These are phyloP conservation scores for Suillia variegata DNA, from an alignment of 2,888 invertebrate species.

Conservation along the genomic window DNA sequence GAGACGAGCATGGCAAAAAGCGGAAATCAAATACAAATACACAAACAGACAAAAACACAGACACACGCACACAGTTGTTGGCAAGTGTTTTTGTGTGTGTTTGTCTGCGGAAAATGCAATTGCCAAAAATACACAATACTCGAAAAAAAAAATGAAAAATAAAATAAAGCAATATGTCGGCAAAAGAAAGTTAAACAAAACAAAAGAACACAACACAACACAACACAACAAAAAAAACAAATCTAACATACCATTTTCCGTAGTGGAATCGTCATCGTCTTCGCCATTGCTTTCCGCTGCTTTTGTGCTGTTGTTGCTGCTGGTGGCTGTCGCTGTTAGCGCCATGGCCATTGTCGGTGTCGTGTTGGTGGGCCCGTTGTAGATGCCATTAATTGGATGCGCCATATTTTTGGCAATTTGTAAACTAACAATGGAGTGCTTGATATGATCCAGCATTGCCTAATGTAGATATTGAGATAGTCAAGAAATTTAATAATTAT, in stretches of 20 bases:
- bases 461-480: too few species aligned
- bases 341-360: slow-evolving; percentile 30
- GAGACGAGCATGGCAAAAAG: too few species aligned
- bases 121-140: too few species aligned
- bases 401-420: slow-evolving; percentile 98
- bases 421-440: slow-evolving; percentile 96
- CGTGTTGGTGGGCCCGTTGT: slow-evolving; percentile 68
- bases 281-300: slow-evolving; percentile 35
- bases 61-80: too few species aligned
- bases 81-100: too few species aligned
- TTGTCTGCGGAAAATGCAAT: too few species aligned
- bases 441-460: slow-evolving; percentile 95
- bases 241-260: slow-evolving; percentile 49
- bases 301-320: slow-evolving; percentile 20
- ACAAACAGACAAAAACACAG: too few species aligned
- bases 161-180: neutral
- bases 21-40: too few species aligned
- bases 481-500: neutral
- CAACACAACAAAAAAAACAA: neutral
- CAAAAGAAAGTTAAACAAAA: neutral
- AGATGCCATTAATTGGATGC: slow-evolving; percentile 88
- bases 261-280: slow-evolving; percentile 53
- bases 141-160: too few species aligned
- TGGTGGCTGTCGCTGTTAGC: slow-evolving; percentile 16
- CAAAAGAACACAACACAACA: neutral